These are phyloP conservation scores for Saxidomus purpurata DNA, from an alignment of 1,140 invertebrate species.

Conservation along the genomic window DNA sequence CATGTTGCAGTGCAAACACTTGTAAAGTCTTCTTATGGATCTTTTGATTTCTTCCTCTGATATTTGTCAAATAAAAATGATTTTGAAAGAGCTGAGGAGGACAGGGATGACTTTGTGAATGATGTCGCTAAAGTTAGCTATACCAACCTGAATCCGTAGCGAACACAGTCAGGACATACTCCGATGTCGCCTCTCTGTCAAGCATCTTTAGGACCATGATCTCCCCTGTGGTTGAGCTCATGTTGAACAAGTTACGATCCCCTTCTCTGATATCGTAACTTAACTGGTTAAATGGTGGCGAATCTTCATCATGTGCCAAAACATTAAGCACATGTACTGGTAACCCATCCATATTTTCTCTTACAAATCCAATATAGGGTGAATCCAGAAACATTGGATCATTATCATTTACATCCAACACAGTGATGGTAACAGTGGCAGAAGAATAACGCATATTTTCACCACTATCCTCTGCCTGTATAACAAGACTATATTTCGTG, in stretches of 20 bases:
- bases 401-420: conserved; percentile 98
- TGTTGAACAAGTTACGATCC: conserved; percentile 75
- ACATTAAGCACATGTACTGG: conserved; percentile 80
- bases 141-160: conserved; percentile 92
- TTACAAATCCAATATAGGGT: conserved; percentile 81
- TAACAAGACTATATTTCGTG: conserved; percentile 92
- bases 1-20: too few relatives aligned
- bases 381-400: conserved; percentile 92
- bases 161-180: conserved; percentile 94
- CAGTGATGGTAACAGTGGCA: conserved; percentile 89
- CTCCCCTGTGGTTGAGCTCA: conserved; percentile 91
- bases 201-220: conserved; percentile 91
- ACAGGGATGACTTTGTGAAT: too few relatives aligned
- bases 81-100: too few relatives aligned
- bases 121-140: background rate
- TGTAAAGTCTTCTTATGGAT: too few relatives aligned
- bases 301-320: conserved; percentile 81
- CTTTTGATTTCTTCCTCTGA: too few relatives aligned
- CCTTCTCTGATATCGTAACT: conserved; percentile 78
- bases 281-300: conserved; percentile 73
- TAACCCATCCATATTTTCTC: conserved; percentile 78
- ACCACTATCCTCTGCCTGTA: conserved; percentile 96
- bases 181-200: conserved; percentile 93
- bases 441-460: conserved; percentile 90
- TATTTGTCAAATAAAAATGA: too few relatives aligned